phyloP scores from a whole-genome alignment of 2,113 vertebrate genomes.

The Syngnathus floridae region DNA sequence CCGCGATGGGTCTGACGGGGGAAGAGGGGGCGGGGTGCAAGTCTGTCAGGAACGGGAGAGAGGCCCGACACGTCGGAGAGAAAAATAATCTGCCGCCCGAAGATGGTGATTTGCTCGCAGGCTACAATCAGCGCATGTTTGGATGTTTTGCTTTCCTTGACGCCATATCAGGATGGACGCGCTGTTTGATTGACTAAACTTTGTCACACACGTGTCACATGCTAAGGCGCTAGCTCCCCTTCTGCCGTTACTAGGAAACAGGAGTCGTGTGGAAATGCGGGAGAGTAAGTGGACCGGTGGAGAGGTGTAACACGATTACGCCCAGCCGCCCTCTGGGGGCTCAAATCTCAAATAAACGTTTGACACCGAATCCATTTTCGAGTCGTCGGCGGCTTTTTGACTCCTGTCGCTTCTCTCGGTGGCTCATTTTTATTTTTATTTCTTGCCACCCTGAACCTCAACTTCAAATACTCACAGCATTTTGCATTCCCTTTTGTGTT shows the following conservation, averaged over 20 bases:
- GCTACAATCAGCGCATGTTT: not conserved
- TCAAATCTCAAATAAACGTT: slow-evolving; percentile 22
- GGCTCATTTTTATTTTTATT: not conserved
- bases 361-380: slow-evolving; percentile 8
- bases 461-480: slow-evolving; percentile 29
- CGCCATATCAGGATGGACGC: not conserved
- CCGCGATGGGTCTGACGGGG: not conserved
- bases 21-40: not conserved
- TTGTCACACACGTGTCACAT: not conserved
- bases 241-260: slow-evolving; percentile 66
- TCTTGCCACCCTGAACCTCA: not conserved
- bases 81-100: not conserved
- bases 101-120: not conserved
- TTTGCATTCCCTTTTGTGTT: slow-evolving; percentile 14
- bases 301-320: slow-evolving; percentile 14
- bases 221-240: slow-evolving; percentile 10
- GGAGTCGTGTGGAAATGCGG: slow-evolving; percentile 33
- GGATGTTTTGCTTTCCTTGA: not conserved
- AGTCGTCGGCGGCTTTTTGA: not conserved
- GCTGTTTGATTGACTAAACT: slow-evolving; percentile 1
- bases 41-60: not conserved
- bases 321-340: slow-evolving; percentile 19
- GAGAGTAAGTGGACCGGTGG: slow-evolving; percentile 2
- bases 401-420: not conserved
- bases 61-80: not conserved